phyloP scores from a whole-genome alignment of 1,140 invertebrate species.

The Ceratina australensis region DNA sequence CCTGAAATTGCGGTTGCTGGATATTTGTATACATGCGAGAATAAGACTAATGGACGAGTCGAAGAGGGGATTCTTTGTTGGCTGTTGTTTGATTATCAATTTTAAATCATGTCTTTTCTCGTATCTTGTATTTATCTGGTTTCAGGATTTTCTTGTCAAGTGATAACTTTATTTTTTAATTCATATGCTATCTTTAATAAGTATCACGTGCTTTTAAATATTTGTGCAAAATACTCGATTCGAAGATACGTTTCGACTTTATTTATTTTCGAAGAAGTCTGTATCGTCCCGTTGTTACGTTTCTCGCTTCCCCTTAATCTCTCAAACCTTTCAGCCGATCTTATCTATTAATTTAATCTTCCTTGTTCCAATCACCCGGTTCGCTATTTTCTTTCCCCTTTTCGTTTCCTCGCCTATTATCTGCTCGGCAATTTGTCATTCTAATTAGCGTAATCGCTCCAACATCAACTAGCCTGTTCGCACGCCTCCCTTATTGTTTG shows the following conservation, averaged over 20 bases:
- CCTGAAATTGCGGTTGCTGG: no score
- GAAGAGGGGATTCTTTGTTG: not conserved
- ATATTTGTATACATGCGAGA: not conserved
- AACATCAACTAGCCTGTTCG: not conserved
- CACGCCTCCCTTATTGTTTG: not conserved
- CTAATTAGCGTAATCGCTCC: slow-evolving; percentile 14
- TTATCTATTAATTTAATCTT: slow-evolving; percentile 38
- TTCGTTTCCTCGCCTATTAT: slow-evolving; percentile 10
- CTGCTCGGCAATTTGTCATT: slow-evolving; percentile 11
- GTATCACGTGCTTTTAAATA: no score
- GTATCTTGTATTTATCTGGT: not conserved
- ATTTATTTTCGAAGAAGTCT: no score
- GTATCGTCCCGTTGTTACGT: not conserved
- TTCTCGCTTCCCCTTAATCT: slow-evolving; percentile 9
- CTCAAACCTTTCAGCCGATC: slow-evolving; percentile 8
- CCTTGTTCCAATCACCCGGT: slow-evolving; percentile 1
- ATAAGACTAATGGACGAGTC: not conserved
- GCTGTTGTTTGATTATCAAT: slow-evolving; percentile 38
- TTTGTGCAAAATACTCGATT: no score
- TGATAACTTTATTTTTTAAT: no score
- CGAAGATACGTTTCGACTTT: no score
- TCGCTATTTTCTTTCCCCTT: not conserved
- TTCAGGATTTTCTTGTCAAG: no score
- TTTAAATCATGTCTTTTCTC: slow-evolving; percentile 22
- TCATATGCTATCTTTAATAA: no score